phyloP scores from a whole-genome alignment of 2,888 invertebrate species.

The Andrena fulva region DNA sequence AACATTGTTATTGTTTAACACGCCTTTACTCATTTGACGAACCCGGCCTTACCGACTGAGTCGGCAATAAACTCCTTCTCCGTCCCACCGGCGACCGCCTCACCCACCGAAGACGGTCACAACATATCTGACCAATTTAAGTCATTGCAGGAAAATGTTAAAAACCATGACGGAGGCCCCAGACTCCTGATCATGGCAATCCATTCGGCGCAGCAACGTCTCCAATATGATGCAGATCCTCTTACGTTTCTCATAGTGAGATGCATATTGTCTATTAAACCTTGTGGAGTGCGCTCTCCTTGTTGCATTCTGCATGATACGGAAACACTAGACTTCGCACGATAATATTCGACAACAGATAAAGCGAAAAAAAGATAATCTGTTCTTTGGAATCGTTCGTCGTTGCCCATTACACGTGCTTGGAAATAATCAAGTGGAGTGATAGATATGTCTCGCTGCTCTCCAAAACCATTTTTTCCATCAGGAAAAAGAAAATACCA shows the following conservation, averaged over 20 bases:
- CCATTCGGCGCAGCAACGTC: not conserved
- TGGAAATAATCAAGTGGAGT: slow-evolving; percentile 1
- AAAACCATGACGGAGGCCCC: slow-evolving; percentile 6
- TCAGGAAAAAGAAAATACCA: not conserved
- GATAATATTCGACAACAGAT: not conserved
- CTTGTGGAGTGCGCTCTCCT: not conserved
- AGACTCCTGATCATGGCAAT: slow-evolving; percentile 1
- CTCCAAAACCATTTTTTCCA: not conserved
- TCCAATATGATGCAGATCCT: slow-evolving; percentile 6
- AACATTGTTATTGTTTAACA: too few relatives aligned
- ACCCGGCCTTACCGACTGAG: too few relatives aligned
- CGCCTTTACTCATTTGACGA: too few relatives aligned
- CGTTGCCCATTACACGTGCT: not conserved
- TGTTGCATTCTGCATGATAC: not conserved
- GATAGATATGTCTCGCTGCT: not conserved
- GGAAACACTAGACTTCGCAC: not conserved
- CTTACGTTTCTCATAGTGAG: slow-evolving; percentile 13
- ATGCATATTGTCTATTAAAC: slow-evolving; percentile 1
- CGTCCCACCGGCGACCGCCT: too few relatives aligned
- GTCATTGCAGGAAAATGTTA: not conserved
- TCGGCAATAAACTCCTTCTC: too few relatives aligned
- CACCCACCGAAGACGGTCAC: too few relatives aligned
- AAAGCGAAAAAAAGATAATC: not conserved
- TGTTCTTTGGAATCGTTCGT: not conserved
- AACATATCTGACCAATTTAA: not conserved